A percentile compares a stretch with the other conserved stretches of the same genome.
These are phyloP conservation scores for Papilio xuthus DNA, from an alignment of 1,140 invertebrate genomes.

Conservation along the genomic window DNA sequence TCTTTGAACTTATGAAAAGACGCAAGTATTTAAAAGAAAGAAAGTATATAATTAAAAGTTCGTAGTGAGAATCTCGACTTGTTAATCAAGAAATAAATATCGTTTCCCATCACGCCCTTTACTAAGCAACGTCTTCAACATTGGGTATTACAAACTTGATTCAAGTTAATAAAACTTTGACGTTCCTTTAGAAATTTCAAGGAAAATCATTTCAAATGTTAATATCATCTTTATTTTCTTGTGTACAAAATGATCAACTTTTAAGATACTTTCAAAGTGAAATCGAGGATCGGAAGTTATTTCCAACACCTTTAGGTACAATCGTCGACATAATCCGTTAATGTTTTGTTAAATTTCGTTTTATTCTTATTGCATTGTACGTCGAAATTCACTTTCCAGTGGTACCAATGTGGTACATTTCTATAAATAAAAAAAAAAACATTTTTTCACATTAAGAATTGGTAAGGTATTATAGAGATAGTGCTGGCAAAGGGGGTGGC, in stretches of 20 bases:
- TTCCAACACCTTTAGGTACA: constrained; percentile 28
- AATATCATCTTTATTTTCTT: constrained; percentile 12
- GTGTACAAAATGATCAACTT: constrained; percentile 26
- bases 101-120: constrained; percentile 3
- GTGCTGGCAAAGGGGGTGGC: no score
- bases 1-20: not conserved
- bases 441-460: not conserved
- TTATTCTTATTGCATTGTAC: not conserved
- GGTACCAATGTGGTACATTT: not conserved
- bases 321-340: constrained; percentile 11
- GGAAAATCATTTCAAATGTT: constrained; percentile 21
- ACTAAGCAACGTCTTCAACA: constrained; percentile 18
- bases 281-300: constrained; percentile 31
- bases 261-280: constrained; percentile 38
- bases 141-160: constrained; percentile 33
- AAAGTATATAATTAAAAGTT: constrained; percentile 7
- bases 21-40: not conserved
- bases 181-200: constrained; percentile 31
- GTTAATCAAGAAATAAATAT: constrained; percentile 13
- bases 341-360: not conserved
- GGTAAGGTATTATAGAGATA: no score
- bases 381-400: not conserved
- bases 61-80: not conserved
- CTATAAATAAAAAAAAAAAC: not conserved
- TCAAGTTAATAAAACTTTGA: constrained; percentile 36